A percentile compares a stretch with the other conserved stretches of the same genome.
Evolutionary conservation across 2,113 vertebrate genomes (phyloP).

Genomic region (Coptodon rendalli): DNA sequence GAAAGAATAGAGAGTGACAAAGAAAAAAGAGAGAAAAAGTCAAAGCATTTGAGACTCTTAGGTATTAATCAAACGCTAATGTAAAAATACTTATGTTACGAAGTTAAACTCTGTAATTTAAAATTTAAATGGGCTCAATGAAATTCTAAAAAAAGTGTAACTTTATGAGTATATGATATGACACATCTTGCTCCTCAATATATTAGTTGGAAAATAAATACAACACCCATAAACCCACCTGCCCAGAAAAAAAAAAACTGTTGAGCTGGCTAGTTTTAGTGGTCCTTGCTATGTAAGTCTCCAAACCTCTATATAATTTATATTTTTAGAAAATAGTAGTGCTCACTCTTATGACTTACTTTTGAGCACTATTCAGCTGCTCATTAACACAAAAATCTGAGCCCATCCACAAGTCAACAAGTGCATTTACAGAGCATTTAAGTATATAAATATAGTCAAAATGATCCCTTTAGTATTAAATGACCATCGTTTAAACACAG

Average conservation of each 20-base stretch:
- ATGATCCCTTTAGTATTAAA: background rate
- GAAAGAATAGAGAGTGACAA: background rate
- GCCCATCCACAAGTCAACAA: background rate
- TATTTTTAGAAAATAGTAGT: background rate
- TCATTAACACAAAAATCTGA: background rate
- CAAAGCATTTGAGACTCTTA: background rate
- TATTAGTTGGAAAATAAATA: background rate
- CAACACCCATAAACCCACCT: background rate
- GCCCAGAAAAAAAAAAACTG: background rate
- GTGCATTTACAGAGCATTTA: background rate
- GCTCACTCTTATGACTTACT: background rate
- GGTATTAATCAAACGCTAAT: background rate
- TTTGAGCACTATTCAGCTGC: background rate
- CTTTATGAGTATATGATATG: background rate
- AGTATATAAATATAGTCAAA: background rate
- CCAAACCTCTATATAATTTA: background rate
- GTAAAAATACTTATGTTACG: background rate
- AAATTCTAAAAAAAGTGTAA: background rate
- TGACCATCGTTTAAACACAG: background rate
- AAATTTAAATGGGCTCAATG: background rate
- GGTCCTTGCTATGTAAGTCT: background rate
- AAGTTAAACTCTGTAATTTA: background rate
- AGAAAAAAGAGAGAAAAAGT: background rate
- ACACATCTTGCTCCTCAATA: background rate
- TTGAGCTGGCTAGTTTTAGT: background rate